phyloP scores from a whole-genome alignment of 92 coral and sea anemone genomes.

The Epizoanthus scotinus region DNA sequence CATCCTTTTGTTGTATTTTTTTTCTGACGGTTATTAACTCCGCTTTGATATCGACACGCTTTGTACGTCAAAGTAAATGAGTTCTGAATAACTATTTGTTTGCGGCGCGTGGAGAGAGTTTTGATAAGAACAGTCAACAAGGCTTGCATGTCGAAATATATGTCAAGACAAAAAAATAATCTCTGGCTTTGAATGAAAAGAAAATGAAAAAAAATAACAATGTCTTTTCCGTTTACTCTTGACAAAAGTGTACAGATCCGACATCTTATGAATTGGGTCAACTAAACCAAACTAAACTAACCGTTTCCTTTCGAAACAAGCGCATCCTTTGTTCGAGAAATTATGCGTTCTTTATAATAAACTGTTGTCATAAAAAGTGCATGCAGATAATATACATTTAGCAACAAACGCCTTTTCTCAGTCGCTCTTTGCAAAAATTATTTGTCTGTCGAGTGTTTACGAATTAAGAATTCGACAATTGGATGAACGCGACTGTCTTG shows the following conservation, averaged over 20 bases:
- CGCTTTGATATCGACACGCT: background rate
- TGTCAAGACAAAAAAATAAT: constrained; percentile 30
- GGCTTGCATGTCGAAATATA: constrained; percentile 9
- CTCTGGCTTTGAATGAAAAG: background rate
- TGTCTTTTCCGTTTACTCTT: constrained; percentile 26
- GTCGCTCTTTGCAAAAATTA: background rate
- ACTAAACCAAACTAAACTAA: background rate
- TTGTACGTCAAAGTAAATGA: constrained; percentile 1
- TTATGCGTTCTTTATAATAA: background rate
- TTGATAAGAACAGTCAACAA: background rate
- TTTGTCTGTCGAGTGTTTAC: background rate
- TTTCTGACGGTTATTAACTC: background rate
- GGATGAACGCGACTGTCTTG: background rate
- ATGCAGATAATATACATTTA: constrained; percentile 3
- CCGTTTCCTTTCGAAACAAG: background rate
- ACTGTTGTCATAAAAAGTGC: background rate
- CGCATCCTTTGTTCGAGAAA: background rate
- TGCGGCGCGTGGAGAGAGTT: constrained; percentile 17
- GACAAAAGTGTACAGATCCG: background rate
- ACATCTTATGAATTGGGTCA: background rate
- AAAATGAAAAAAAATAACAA: constrained; percentile 11
- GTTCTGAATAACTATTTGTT: background rate
- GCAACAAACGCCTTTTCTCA: constrained; percentile 5
- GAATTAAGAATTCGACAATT: background rate
- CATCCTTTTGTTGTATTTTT: background rate